Percentiles rank a stretch among this genome's conserved stretches.
These are phyloP conservation scores for Saguinus midas DNA, from an alignment of 2,113 vertebrate species.

Conservation along the genomic window DNA sequence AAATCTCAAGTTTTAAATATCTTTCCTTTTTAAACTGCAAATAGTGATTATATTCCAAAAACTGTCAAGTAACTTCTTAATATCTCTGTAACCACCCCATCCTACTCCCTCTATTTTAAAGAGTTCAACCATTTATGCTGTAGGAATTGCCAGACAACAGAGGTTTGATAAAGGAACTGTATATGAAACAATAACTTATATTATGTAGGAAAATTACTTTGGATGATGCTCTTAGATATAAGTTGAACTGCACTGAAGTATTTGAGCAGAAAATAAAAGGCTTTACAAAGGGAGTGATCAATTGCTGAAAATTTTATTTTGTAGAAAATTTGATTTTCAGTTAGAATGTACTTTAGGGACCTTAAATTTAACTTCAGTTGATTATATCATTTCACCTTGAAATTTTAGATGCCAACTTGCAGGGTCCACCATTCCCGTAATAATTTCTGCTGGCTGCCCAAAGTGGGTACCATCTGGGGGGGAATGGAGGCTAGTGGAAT, in stretches of 20 bases:
- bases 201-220: slow-evolving; percentile 16
- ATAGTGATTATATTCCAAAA: slow-evolving; percentile 14
- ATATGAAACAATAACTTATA: background rate
- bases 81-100: background rate
- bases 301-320: slow-evolving; percentile 43
- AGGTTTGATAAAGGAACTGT: background rate
- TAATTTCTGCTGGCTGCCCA: background rate
- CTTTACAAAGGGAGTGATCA: background rate
- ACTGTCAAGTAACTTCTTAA: background rate
- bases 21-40: background rate
- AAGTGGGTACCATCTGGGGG: background rate
- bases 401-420: slow-evolving; percentile 11
- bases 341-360: slow-evolving; percentile 31
- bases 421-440: background rate
- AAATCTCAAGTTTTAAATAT: background rate
- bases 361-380: slow-evolving; percentile 15
- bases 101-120: background rate
- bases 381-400: slow-evolving; percentile 11
- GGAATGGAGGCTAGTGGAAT: background rate
- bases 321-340: background rate
- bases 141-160: background rate
- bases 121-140: background rate
- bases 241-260: background rate
- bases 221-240: background rate
- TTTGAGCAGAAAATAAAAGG: slow-evolving; percentile 26